A percentile compares a stretch with the other conserved stretches of the same genome.
Conservation (phyloP, 2,888 invertebrate species). For the Sinelater perroti region DNA sequence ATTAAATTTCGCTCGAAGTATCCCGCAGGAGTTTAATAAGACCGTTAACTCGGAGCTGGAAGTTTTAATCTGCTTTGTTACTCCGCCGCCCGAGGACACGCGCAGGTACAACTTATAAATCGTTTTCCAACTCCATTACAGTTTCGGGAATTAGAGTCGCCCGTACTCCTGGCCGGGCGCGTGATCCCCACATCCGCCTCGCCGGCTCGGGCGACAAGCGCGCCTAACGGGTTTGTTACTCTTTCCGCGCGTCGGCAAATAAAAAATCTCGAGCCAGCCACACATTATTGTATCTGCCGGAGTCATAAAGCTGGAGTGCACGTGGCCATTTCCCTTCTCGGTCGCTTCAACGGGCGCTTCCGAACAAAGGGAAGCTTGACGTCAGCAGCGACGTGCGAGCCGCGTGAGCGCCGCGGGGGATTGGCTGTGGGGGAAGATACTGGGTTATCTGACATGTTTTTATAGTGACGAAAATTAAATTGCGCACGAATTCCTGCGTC, state of each 20-base stretch:
- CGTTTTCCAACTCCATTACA: too few relatives aligned
- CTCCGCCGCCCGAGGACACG: too few relatives aligned
- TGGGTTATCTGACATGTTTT: conserved; percentile 24
- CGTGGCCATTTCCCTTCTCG: neutral
- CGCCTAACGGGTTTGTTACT: conserved; percentile 21
- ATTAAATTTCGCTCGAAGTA: too few relatives aligned
- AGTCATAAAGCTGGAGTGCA: neutral
- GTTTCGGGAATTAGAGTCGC: too few relatives aligned
- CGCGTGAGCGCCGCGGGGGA: conserved; percentile 9
- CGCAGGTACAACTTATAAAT: too few relatives aligned
- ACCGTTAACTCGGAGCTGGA: too few relatives aligned
- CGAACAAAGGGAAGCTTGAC: conserved; percentile 2
- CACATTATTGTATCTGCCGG: conserved; percentile 9
- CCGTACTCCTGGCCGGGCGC: too few relatives aligned
- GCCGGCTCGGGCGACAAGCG: too few relatives aligned
- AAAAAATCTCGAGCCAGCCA: conserved; percentile 11
- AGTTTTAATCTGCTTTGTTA: too few relatives aligned
- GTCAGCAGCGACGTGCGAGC: conserved; percentile 9
- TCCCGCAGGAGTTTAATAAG: too few relatives aligned
- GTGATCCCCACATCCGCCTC: too few relatives aligned
- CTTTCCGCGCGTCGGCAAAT: conserved; percentile 17
- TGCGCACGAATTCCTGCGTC: conserved; percentile 8
- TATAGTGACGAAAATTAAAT: conserved; percentile 22
- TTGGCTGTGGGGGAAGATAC: conserved; percentile 16
- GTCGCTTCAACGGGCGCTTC: neutral